These are phyloP conservation scores for Drosophila multiciliata DNA, from an alignment of 2,888 invertebrate species.

Conservation along the genomic window DNA sequence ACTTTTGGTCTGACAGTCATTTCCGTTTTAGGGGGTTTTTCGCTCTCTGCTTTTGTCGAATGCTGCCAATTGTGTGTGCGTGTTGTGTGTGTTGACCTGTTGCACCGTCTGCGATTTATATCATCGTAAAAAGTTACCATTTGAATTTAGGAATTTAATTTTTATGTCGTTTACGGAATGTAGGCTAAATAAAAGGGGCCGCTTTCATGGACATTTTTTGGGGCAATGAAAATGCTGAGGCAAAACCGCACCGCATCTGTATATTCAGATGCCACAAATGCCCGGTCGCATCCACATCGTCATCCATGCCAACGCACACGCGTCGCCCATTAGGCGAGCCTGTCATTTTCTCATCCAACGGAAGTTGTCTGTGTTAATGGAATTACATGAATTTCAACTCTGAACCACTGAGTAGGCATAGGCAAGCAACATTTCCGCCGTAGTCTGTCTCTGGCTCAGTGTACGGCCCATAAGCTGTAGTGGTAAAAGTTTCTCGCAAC, in stretches of 20 bases:
- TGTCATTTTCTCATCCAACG: conserved; percentile 70
- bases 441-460: conserved; percentile 12
- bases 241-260: conserved; percentile 23
- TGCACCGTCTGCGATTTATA: conserved; percentile 60
- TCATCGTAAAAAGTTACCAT: conserved; percentile 62
- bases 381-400: conserved; percentile 79
- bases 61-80: conserved; percentile 15
- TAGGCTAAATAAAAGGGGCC: conserved; percentile 12
- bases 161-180: conserved; percentile 38
- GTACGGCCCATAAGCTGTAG: conserved; percentile 54
- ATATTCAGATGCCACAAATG: conserved; percentile 37
- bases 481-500: conserved; percentile 48
- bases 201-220: conserved; percentile 15
- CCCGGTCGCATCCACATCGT: conserved; percentile 23
- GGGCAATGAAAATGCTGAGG: conserved; percentile 10
- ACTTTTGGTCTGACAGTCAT: conserved; percentile 65
- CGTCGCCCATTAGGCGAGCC: conserved; percentile 67
- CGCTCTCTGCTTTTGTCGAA: conserved; percentile 41
- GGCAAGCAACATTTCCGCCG: conserved; percentile 49
- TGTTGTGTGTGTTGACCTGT: conserved; percentile 49
- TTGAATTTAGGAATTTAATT: conserved; percentile 66
- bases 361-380: conserved; percentile 79
- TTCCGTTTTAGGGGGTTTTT: conserved; percentile 58
- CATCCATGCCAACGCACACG: conserved; percentile 39
- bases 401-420: conserved; percentile 61